These are phyloP conservation scores for Nomia melanderi DNA, from an alignment of 1,140 invertebrate genomes.

Conservation along the genomic window DNA sequence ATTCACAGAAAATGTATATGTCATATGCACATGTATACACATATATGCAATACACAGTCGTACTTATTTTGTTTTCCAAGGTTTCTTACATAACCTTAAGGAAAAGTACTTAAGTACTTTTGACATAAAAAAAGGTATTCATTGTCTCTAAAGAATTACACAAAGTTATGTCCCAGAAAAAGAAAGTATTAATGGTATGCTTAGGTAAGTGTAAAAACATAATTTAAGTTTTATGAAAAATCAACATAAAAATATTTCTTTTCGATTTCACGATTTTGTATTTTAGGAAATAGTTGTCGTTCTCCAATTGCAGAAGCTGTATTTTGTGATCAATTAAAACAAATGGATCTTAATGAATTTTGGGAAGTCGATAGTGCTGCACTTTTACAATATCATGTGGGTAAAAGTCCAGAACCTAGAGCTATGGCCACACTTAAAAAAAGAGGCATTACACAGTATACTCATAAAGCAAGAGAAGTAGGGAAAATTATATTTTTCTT, in stretches of 20 bases:
- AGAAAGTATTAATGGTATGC: conserved; percentile 81
- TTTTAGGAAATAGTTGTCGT: conserved; percentile 93
- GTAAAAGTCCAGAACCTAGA: conserved; percentile 89
- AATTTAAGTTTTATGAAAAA: background rate
- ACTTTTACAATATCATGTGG: conserved; percentile 91
- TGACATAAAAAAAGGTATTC: background rate
- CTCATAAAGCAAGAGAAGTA: conserved; percentile 89
- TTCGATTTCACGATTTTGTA: background rate
- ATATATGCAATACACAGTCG: background rate
- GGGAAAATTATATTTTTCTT: conserved; percentile 24
- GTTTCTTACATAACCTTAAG: conserved; percentile 39
- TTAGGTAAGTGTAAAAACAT: conserved; percentile 72
- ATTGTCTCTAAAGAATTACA: background rate
- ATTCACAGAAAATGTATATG: too few species aligned
- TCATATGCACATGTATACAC: background rate
- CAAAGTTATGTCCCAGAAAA: conserved; percentile 62
- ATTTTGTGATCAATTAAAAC: conserved; percentile 87
- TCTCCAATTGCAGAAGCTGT: conserved; percentile 97
- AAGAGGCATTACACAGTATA: conserved; percentile 86
- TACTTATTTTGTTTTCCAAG: conserved; percentile 3
- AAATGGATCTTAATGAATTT: conserved; percentile 82
- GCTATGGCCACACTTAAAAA: conserved; percentile 87
- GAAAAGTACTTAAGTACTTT: too few species aligned
- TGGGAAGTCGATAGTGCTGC: conserved; percentile 96
- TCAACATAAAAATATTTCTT: background rate